Conservation (phyloP, 2,113 vertebrate genomes). For the Nesoenas mayeri region DNA sequence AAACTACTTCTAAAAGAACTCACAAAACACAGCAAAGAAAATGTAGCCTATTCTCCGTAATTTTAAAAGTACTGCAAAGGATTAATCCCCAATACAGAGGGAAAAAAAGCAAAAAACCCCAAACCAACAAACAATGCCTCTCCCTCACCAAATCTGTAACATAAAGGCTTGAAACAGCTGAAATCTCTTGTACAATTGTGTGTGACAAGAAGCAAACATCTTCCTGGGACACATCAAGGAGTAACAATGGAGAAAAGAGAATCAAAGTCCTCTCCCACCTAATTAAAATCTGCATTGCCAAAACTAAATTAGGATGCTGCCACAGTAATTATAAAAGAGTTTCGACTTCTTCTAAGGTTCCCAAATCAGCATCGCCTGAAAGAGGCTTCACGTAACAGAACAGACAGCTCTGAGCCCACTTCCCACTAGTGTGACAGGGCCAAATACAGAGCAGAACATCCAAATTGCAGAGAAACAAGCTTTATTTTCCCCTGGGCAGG, state of each 20-base stretch:
- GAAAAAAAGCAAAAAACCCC: background rate
- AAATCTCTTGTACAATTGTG: background rate
- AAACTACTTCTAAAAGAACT: background rate
- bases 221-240: background rate
- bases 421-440: background rate
- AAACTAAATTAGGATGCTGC: background rate
- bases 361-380: background rate
- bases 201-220: background rate
- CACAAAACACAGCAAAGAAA: background rate
- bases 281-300: background rate
- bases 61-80: background rate
- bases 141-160: background rate
- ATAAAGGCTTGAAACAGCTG: background rate
- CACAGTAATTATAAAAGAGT: background rate
- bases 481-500: background rate
- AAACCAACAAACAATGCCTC: background rate
- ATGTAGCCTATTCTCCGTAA: background rate
- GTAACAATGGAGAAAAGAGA: background rate
- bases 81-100: background rate
- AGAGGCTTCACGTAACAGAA: background rate
- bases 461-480: background rate
- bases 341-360: background rate
- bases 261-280: background rate
- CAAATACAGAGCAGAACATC: background rate
- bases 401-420: background rate